A percentile compares a stretch with the other conserved stretches of the same genome.
Conservation (phyloP, 1,140 invertebrate species). For the Tetramorium parvispinum region DNA sequence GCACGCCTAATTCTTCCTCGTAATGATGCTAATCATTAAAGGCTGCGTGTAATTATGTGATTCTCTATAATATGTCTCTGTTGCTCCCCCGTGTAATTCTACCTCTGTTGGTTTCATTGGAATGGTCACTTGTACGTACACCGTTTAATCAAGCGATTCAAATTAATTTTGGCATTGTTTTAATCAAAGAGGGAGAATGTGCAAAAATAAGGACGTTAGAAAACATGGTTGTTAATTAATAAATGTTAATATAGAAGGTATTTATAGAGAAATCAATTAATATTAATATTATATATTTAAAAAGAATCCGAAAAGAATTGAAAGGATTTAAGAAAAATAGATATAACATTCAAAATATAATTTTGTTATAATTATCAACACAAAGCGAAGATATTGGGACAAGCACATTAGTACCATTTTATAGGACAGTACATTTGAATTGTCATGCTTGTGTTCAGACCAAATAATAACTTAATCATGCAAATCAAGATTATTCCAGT, state of each 20-base stretch:
- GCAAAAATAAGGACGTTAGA: not conserved
- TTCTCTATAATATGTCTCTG: slow-evolving; percentile 47
- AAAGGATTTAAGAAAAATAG: not conserved
- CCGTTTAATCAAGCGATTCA: not conserved
- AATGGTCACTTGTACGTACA: not conserved
- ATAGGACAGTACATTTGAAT: not conserved
- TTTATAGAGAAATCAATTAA: not conserved
- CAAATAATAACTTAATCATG: not conserved
- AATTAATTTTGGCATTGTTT: not conserved
- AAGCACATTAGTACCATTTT: not conserved
- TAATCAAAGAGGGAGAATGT: not conserved
- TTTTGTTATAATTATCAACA: not conserved
- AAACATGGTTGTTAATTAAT: not conserved
- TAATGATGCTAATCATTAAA: slow-evolving; percentile 77
- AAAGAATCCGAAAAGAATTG: not conserved
- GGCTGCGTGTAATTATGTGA: slow-evolving; percentile 62
- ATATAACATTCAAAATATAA: not conserved
- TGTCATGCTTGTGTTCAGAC: not conserved
- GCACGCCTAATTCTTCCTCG: slow-evolving; percentile 70
- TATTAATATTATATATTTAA: not conserved
- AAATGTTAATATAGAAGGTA: not conserved
- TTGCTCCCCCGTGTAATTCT: not conserved
- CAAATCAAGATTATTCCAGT: not conserved
- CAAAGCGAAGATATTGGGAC: not conserved
- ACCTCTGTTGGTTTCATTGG: not conserved